Evolutionary conservation across 2,888 invertebrate species (phyloP).

Genomic region (Macrophya annulata): DNA sequence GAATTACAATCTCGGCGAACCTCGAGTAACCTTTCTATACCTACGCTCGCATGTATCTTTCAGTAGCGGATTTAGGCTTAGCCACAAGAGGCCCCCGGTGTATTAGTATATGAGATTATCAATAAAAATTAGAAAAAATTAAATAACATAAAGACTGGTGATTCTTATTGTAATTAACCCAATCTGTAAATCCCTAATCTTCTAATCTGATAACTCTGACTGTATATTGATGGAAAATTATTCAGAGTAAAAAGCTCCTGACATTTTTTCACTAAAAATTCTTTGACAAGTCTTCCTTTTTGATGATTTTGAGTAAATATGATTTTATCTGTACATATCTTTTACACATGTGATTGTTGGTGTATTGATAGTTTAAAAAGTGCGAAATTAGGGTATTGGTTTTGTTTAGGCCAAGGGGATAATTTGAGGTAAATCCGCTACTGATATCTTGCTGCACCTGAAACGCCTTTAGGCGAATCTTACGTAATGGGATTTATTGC

Average conservation of each 20-base stretch:
- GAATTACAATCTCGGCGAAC: slow-evolving; percentile 43
- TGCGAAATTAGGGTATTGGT: too few relatives aligned
- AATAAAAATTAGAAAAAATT: background rate
- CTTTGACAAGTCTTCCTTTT: too few relatives aligned
- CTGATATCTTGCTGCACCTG: slow-evolving; percentile 64
- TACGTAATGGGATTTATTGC: slow-evolving; percentile 61
- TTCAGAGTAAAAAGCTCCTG: background rate
- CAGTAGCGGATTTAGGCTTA: background rate
- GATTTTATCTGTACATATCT: too few relatives aligned
- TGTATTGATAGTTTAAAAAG: too few relatives aligned
- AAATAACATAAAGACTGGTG: background rate
- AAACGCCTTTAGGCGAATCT: slow-evolving; percentile 63
- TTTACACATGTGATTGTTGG: too few relatives aligned
- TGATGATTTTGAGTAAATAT: too few relatives aligned
- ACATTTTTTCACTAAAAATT: background rate
- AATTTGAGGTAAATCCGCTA: slow-evolving; percentile 32
- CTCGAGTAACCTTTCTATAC: slow-evolving; percentile 57
- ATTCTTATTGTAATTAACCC: background rate
- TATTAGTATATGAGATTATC: background rate
- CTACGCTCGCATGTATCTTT: slow-evolving; percentile 58
- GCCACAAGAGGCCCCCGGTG: background rate
- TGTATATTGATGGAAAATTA: background rate
- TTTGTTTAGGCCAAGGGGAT: background rate
- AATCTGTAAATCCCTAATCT: background rate
- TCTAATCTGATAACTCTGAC: background rate